Percentiles rank a stretch among this genome's conserved stretches.
Evolutionary conservation across 2,797 vertebrate species (phyloP).

Genomic region (Trachurus trachurus): DNA sequence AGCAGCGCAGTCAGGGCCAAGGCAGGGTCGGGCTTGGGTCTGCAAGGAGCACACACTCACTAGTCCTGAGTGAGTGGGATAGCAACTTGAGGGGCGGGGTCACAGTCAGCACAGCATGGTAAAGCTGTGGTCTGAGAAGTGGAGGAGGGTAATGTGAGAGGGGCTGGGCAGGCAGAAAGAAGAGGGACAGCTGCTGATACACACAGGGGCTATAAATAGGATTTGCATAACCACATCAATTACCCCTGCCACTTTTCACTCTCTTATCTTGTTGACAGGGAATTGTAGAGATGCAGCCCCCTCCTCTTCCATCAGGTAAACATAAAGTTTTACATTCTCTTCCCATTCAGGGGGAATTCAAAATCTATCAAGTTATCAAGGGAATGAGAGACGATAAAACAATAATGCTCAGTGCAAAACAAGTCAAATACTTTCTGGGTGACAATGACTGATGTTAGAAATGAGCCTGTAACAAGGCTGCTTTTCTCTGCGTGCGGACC

Average conservation of each 20-base stretch:
- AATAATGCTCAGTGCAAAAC: too few species aligned
- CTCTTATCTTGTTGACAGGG: slow-evolving; percentile 32
- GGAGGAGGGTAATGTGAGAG: slow-evolving; percentile 70
- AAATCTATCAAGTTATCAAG: too few species aligned
- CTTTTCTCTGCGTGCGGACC: too few species aligned
- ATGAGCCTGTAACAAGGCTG: too few species aligned
- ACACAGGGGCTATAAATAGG: slow-evolving; percentile 78
- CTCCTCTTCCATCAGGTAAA: slow-evolving; percentile 6
- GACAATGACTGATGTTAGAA: too few species aligned
- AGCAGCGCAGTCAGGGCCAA: slow-evolving; percentile 51
- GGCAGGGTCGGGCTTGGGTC: slow-evolving; percentile 54
- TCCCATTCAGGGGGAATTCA: too few species aligned
- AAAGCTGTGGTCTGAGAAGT: slow-evolving; percentile 44
- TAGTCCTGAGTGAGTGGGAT: slow-evolving; percentile 57
- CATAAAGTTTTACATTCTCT: background rate
- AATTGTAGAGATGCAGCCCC: slow-evolving; percentile 21
- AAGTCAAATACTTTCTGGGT: too few species aligned
- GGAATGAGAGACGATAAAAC: too few species aligned
- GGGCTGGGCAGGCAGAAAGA: slow-evolving; percentile 54
- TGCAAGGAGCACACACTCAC: slow-evolving; percentile 47
- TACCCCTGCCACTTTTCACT: slow-evolving; percentile 50
- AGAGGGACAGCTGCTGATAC: slow-evolving; percentile 80
- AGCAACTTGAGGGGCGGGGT: slow-evolving; percentile 63
- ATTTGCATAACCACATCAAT: slow-evolving; percentile 61
- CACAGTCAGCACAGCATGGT: slow-evolving; percentile 48